Evolutionary conservation across 1,140 invertebrate species (phyloP), one percentile per base, ranked within the genome.

Genomic region (Gonatopus flavifemur): DNA sequence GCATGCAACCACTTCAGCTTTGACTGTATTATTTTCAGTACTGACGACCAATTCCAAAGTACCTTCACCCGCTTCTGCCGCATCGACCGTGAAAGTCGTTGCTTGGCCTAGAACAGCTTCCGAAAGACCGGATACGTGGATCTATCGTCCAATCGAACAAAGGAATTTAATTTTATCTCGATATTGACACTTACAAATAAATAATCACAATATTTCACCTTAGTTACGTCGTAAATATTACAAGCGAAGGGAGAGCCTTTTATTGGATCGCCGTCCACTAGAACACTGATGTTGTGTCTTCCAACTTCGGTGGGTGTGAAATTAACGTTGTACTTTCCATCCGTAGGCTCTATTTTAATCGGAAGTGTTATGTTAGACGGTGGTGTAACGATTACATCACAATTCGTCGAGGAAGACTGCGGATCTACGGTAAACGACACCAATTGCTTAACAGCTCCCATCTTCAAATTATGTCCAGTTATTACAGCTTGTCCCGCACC

Each of bases 21-120:
- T 92, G 3, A 92, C 89, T 2, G 90, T 92, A 47, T 89, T 90
- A 36, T 91, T 89, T 30, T 90, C 87, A 0, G 92, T 95, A 25
- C 91, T 96, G 0, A 98, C 93, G 0, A 96, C 93, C 2, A 98
- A 79, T 69, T 98, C 95, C 1, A 98, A 80, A 1, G 95, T 97
- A 9, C 96, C 96, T 74, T 97, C 94, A 0, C 96, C 96, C 19
- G 95, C 95, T 64, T 94, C 89, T 0, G 93, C 93, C 1, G 95
- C 94, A 80, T 98, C 94, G 28, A 98, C 95, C 59, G 88, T 91
- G 69, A 95, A 94, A 0, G 91, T 94, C 1, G 91, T 88, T 3
- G 91, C 88, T 62, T 91, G 88, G 0, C 90, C 90, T 2, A 94
- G 81, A 21, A 74, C 42, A 2, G 76, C 76, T 55, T 76, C 75